Conservation (phyloP, 2,888 invertebrate genomes). For the Melikaiella ostensackeni region DNA sequence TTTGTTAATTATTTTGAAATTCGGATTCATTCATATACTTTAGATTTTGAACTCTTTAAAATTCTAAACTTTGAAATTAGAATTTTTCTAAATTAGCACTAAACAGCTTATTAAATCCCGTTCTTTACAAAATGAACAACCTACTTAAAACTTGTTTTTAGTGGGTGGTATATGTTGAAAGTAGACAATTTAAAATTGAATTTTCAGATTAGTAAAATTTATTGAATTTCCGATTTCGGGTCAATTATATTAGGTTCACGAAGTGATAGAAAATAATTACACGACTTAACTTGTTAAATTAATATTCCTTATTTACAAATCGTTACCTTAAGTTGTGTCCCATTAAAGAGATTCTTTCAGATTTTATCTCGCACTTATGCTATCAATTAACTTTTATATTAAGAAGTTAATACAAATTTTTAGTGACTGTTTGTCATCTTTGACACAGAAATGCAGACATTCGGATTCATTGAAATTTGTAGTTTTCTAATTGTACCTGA, state of each 20-base stretch:
- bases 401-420: conserved; percentile 1
- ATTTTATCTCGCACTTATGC: conserved; percentile 5
- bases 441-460: no score
- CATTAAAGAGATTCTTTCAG: conserved; percentile 3
- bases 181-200: not conserved
- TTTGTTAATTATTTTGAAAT: no score
- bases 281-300: conserved; percentile 5
- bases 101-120: no score
- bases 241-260: not conserved
- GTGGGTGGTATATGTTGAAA: not conserved
- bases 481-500: no score
- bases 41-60: no score
- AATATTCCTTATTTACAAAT: conserved; percentile 1
- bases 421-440: not conserved
- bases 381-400: conserved; percentile 15
- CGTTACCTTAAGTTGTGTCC: not conserved
- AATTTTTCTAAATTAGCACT: no score
- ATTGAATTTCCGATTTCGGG: not conserved
- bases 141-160: not conserved
- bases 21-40: no score
- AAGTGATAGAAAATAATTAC: conserved; percentile 19
- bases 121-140: not conserved
- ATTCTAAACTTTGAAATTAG: no score
- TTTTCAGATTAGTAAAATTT: not conserved
- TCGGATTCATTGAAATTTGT: no score